Conservation (phyloP, 2,888 invertebrate genomes). For the Amphiduros pacificus region DNA sequence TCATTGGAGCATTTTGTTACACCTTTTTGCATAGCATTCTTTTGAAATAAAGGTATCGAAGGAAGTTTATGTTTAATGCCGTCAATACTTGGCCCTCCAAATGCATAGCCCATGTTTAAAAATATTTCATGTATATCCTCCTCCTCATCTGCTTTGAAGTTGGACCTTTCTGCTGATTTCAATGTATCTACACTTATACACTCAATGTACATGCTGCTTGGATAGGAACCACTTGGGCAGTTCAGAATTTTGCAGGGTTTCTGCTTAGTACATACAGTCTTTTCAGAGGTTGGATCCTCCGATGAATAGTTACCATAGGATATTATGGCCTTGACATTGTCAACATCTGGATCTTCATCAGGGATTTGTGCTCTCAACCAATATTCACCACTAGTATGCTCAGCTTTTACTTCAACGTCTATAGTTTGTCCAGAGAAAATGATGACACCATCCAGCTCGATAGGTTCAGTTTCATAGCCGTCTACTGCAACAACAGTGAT, state of each 20-base stretch:
- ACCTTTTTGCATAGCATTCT: background rate
- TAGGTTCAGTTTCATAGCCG: background rate
- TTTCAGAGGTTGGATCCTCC: background rate
- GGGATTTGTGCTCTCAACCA: conserved; percentile 5
- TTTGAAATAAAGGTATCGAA: background rate
- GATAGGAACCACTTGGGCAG: conserved; percentile 1
- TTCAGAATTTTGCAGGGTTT: conserved; percentile 6
- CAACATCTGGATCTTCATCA: background rate
- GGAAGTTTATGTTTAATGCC: background rate
- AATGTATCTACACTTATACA: background rate
- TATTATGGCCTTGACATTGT: background rate
- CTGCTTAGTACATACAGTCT: background rate
- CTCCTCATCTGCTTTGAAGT: background rate
- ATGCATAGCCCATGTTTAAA: conserved; percentile 3
- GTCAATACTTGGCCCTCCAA: background rate
- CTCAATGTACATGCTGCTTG: background rate
- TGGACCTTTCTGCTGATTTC: background rate
- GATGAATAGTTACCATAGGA: background rate
- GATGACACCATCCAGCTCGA: background rate
- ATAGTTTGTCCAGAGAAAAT: conserved; percentile 1
- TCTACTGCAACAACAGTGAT: conserved; percentile 7
- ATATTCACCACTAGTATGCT: background rate
- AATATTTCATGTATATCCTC: background rate
- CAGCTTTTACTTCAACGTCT: background rate
- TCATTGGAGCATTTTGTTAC: background rate